These are phyloP conservation scores for Cassiopea xamachana DNA, from an alignment of 30 jellyfish, hydroid and myxozoan genomes.

Conservation along the genomic window DNA sequence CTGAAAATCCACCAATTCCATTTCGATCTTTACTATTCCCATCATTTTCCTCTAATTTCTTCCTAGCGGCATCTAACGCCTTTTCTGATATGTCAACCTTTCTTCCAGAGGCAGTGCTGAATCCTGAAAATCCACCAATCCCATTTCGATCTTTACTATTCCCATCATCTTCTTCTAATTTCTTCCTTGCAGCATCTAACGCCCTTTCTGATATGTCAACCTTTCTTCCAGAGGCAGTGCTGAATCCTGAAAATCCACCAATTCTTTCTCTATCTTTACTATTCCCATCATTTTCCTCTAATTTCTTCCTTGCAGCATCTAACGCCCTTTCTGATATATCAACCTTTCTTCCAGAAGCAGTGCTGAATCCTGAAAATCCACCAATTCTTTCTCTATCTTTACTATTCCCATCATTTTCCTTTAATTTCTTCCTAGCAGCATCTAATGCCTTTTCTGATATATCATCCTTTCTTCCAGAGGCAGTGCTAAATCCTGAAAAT, in stretches of 20 bases:
- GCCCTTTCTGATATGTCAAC: constrained; percentile 61
- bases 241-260: constrained; percentile 41
- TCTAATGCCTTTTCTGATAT: constrained; percentile 62
- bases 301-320: constrained; percentile 61
- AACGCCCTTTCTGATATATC: constrained; percentile 52
- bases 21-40: background rate
- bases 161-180: constrained; percentile 14
- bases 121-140: constrained; percentile 27
- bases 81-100: constrained; percentile 40
- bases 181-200: constrained; percentile 64
- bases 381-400: background rate
- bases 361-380: constrained; percentile 54
- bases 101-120: constrained; percentile 68
- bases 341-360: constrained; percentile 62
- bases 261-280: background rate
- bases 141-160: background rate
- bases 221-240: constrained; percentile 70
- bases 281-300: constrained; percentile 11
- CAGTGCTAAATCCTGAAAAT: constrained; percentile 73
- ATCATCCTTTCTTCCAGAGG: constrained; percentile 58
- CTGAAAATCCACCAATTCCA: constrained; percentile 9
- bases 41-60: constrained; percentile 23
- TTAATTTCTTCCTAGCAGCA: constrained; percentile 65
- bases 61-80: constrained; percentile 71
- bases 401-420: background rate